phyloP scores from a whole-genome alignment of 2,888 invertebrate genomes.

The Deladenus siricidicola region DNA sequence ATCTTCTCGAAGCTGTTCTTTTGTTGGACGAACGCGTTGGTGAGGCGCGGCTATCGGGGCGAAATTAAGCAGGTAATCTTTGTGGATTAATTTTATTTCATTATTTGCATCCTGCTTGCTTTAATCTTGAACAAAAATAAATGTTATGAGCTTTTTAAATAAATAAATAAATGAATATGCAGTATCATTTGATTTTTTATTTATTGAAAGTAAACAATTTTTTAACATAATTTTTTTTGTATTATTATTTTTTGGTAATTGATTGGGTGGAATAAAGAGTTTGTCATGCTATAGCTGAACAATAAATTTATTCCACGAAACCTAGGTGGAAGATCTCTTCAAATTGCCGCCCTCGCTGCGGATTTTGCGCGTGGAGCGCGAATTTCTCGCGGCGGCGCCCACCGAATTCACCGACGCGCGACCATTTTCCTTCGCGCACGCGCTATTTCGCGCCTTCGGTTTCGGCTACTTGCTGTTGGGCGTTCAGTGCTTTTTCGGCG shows the following conservation, averaged over 20 bases:
- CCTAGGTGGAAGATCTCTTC: constrained; percentile 68
- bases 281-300: neutral
- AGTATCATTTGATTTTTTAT: too few relatives aligned
- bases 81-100: too few relatives aligned
- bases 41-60: constrained; percentile 68
- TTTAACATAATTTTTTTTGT: too few relatives aligned
- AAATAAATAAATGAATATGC: too few relatives aligned
- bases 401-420: constrained; percentile 34
- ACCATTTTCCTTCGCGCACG: constrained; percentile 56
- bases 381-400: constrained; percentile 36
- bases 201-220: too few relatives aligned
- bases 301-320: neutral
- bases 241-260: too few relatives aligned
- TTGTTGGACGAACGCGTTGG: constrained; percentile 42
- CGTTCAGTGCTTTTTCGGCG: constrained; percentile 71
- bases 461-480: constrained; percentile 76
- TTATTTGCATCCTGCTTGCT: neutral
- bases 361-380: constrained; percentile 61
- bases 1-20: constrained; percentile 39
- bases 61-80: constrained; percentile 61
- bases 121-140: too few relatives aligned
- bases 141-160: too few relatives aligned
- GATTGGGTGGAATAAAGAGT: too few relatives aligned
- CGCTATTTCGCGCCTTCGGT: constrained; percentile 63
- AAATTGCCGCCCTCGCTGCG: constrained; percentile 68